Base-by-base conservation (phyloP, 2,888 invertebrate genomes). In the Chydorus sphaericus region DNA sequence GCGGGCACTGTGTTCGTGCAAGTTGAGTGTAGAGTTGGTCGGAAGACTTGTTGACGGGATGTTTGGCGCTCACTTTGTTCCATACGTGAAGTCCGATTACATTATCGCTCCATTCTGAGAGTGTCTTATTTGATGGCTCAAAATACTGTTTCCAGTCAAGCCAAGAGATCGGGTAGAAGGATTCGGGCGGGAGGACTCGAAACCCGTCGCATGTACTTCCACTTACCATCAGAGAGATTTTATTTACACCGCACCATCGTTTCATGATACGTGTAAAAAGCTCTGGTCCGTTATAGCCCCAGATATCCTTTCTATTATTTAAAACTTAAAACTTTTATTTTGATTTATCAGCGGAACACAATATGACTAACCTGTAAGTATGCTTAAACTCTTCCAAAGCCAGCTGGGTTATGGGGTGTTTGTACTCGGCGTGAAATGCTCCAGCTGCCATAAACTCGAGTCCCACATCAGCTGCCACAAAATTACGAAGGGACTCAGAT, bases 401-500 rank as follows among this genome's bases (percentile, higher is more conserved):
- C 4, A 69, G 67, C 52, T 74, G 70, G 7, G 80, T 80, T 28
- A 81, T 68, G 54, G 71, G 68, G 60, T 78, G 69, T 4, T 51
- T 53, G 53, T 54, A 53, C 16, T 73, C 73, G 60, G 85, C 78
- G 54, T 80, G 78, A 62, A 85, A 69, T 0, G 82, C 77, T 3
- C 83, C 84, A 0, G 81, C 79, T 0, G 81, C 82, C 0, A 85
- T 76, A 51, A 74, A 69, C 4, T 66, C 65, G 60, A 70, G 67
- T 1, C 78, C 77, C 68, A n/a, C n/a, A n/a, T 81, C 80, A 3
- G 76, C 75, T 2, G 79, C 80, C 1, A 78, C 78, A 68, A 77
- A 82, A 66, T 83, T 81, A 29, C 66, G 70, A 50, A 82, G 64
- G 3, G 70, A 65, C 20, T 76, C 73, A 37, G 84, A 65, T 5